These are phyloP conservation scores for Anoplophora glabripennis DNA, from an alignment of 1,140 invertebrate species.

Conservation along the genomic window DNA sequence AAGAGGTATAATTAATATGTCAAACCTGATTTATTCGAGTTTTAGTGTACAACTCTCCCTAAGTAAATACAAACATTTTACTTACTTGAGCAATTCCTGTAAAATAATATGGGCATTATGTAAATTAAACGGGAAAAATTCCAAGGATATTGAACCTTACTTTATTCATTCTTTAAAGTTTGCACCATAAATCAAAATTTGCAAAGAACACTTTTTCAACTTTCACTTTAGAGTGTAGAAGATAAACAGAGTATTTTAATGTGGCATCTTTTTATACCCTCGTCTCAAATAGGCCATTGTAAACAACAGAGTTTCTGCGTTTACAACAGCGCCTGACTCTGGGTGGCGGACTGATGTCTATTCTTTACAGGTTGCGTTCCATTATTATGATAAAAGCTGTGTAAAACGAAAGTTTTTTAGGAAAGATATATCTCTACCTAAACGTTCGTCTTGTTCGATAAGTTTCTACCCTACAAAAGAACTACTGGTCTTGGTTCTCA, in stretches of 20 bases:
- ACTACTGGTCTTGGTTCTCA: too few species aligned
- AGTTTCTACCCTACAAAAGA: too few species aligned
- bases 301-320: constrained; percentile 25
- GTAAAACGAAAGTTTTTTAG: constrained; percentile 18
- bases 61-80: not conserved
- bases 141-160: constrained; percentile 13
- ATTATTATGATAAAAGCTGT: constrained; percentile 11
- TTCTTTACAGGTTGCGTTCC: constrained; percentile 25
- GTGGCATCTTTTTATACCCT: constrained; percentile 32
- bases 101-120: constrained; percentile 10
- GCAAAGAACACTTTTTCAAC: constrained; percentile 40
- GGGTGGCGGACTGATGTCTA: constrained; percentile 6
- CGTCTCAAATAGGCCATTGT: constrained; percentile 28
- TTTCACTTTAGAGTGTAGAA: constrained; percentile 33
- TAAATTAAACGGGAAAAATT: constrained; percentile 7
- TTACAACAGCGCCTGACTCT: constrained; percentile 5
- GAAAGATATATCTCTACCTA: too few species aligned
- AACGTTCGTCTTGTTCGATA: too few species aligned
- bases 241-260: constrained; percentile 32
- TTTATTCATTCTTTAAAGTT: constrained; percentile 24
- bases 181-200: constrained; percentile 38
- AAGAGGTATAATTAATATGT: not conserved
- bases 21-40: constrained; percentile 3
- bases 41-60: not conserved
- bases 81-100: not conserved